These are phyloP conservation scores for Gymnocephalus cernua DNA, from an alignment of 2,113 vertebrate species.

Conservation along the genomic window DNA sequence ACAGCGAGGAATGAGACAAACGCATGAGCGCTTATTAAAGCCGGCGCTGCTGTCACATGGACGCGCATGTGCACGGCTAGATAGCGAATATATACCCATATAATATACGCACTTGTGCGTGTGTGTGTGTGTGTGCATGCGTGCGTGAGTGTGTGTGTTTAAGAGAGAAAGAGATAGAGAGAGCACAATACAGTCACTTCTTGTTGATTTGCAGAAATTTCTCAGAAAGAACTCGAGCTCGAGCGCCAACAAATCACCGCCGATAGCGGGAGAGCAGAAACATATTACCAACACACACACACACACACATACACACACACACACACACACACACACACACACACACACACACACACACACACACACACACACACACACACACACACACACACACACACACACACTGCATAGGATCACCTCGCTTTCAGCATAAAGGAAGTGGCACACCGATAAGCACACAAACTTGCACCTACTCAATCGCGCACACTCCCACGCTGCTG, in stretches of 20 bases:
- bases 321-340: background rate
- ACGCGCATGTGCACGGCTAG: background rate
- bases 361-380: slow-evolving; percentile 20
- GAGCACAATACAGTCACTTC: background rate
- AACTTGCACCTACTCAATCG: slow-evolving; percentile 33
- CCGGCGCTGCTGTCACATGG: background rate
- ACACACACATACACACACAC: background rate
- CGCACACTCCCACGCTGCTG: slow-evolving; percentile 27
- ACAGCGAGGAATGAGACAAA: slow-evolving; percentile 1
- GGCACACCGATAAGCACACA: slow-evolving; percentile 11
- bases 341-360: background rate
- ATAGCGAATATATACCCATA: too few relatives aligned
- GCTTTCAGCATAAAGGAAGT: background rate
- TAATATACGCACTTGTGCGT: background rate
- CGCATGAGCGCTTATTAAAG: slow-evolving; percentile 10
- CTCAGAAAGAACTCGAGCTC: slow-evolving; percentile 19
- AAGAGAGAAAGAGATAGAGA: too few relatives aligned
- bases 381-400: background rate
- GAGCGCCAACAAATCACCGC: slow-evolving; percentile 35
- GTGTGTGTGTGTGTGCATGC: background rate
- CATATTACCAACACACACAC: slow-evolving; percentile 19
- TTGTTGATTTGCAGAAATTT: slow-evolving; percentile 25
- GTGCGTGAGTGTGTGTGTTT: background rate
- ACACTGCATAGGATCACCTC: background rate
- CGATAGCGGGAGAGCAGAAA: slow-evolving; percentile 24